Conservation (phyloP, 2,113 vertebrate species). For the Ochotona princeps region DNA sequence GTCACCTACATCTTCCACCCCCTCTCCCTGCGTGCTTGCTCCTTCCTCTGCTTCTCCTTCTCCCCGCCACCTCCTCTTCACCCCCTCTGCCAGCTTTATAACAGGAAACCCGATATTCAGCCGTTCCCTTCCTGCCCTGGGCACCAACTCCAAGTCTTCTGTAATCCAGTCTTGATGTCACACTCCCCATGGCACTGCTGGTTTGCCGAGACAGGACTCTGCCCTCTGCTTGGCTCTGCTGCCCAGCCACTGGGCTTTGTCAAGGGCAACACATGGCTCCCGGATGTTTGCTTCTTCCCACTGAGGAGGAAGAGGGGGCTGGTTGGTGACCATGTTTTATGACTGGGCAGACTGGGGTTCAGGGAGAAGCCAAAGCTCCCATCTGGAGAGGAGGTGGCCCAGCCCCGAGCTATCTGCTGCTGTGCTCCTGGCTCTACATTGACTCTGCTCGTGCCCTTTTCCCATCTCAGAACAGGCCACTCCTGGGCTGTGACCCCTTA, state of each 20-base stretch:
- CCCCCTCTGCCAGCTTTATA: not conserved
- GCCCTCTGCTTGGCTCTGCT: conserved; percentile 40
- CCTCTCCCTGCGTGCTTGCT: not conserved
- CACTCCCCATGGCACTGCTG: conserved; percentile 61
- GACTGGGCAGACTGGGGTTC: not conserved
- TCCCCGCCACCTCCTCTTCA: not conserved
- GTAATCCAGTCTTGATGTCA: conserved; percentile 64
- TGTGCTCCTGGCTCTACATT: not conserved
- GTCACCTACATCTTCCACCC: not conserved
- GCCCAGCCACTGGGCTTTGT: conserved; percentile 12
- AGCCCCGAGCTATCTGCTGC: not conserved
- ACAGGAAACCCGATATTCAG: conserved; percentile 60
- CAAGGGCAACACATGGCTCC: not conserved
- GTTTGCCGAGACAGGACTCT: conserved; percentile 25
- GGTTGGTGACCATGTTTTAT: not conserved
- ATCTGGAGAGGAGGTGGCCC: not conserved
- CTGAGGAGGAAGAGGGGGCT: not conserved
- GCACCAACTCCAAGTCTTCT: conserved; percentile 52
- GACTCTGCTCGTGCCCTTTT: not conserved
- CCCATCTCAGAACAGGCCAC: not conserved
- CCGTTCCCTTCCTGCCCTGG: conserved; percentile 45
- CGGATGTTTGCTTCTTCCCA: not conserved
- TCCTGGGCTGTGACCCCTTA: too few relatives aligned
- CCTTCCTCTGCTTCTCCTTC: not conserved
- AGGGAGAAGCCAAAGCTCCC: not conserved